Evolutionary conservation across 2,888 invertebrate species (phyloP).

Genomic region (Neoscelio sp.): DNA sequence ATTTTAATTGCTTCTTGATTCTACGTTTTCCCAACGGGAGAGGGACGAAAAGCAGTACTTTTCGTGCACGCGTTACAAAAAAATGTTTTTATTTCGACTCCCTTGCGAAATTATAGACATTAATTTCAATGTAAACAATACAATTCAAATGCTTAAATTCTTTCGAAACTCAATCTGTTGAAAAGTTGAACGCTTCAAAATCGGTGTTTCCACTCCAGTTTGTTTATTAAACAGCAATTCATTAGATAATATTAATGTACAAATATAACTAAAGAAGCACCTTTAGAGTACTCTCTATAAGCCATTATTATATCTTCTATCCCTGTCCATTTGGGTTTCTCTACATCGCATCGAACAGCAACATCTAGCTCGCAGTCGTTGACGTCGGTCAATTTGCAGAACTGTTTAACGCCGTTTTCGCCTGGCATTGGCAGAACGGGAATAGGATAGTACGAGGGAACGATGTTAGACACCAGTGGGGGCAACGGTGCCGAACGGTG

Average conservation of each 20-base stretch:
- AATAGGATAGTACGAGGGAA: slow-evolving; percentile 74
- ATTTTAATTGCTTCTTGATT: no score
- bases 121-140: no score
- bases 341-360: slow-evolving; percentile 66
- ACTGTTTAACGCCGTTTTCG: slow-evolving; percentile 78
- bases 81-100: no score
- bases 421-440: slow-evolving; percentile 76
- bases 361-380: slow-evolving; percentile 69
- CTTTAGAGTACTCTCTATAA: slow-evolving; percentile 80
- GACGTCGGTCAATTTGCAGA: slow-evolving; percentile 75
- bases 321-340: slow-evolving; percentile 79
- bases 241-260: neutral
- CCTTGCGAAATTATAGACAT: no score
- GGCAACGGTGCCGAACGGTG: slow-evolving; percentile 76
- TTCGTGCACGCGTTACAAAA: no score
- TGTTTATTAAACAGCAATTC: neutral
- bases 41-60: no score
- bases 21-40: no score
- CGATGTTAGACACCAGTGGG: slow-evolving; percentile 76
- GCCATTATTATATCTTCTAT: slow-evolving; percentile 80
- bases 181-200: no score
- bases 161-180: no score
- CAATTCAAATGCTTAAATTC: no score
- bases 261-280: slow-evolving; percentile 67
- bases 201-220: no score